phyloP scores from a whole-genome alignment of 2,888 invertebrate species.

The Parnassius smintheus region DNA sequence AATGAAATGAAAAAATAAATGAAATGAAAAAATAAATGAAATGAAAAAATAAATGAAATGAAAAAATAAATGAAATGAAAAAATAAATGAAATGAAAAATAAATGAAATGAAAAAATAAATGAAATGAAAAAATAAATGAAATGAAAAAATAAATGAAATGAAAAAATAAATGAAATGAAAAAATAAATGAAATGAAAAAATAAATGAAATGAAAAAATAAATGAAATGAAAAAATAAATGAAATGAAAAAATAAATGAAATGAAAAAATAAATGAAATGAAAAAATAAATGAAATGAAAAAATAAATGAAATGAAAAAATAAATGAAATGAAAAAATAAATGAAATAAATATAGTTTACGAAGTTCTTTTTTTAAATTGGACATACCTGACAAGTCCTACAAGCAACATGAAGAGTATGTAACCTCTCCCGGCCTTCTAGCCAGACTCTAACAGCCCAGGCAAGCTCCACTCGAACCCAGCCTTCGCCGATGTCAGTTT shows the following conservation, averaged over 20 bases:
- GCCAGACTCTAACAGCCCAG: slow-evolving; percentile 88
- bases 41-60: background rate
- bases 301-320: background rate
- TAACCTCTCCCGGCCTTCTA: slow-evolving; percentile 84
- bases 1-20: background rate
- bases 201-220: background rate
- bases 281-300: background rate
- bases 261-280: background rate
- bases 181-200: background rate
- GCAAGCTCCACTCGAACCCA: slow-evolving; percentile 91
- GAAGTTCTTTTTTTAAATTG: too few relatives aligned
- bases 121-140: background rate
- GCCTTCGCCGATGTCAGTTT: slow-evolving; percentile 87
- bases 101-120: background rate
- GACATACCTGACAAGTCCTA: slow-evolving; percentile 84
- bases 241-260: background rate
- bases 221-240: background rate
- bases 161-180: background rate
- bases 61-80: background rate
- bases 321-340: background rate
- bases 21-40: background rate
- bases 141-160: background rate
- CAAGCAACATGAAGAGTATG: slow-evolving; percentile 90
- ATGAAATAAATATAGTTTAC: too few relatives aligned
- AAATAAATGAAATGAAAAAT: background rate